Evolutionary conservation across 2,888 invertebrate species (phyloP), one percentile per base, ranked within the genome.

Genomic region (Cheilosia impressa): DNA sequence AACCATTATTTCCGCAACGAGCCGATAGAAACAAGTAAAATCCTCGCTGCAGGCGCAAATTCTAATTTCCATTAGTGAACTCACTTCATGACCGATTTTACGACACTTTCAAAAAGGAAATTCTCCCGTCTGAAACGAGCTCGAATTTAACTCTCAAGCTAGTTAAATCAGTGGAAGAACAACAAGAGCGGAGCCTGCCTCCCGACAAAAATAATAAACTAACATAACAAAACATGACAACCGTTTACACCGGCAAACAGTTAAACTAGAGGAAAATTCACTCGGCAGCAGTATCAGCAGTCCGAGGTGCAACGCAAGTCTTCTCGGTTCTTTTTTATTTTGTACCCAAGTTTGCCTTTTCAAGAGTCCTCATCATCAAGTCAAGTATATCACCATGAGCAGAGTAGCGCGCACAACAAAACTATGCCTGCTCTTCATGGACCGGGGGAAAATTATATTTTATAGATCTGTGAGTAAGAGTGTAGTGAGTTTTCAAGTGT

Each of bases 361-460:
- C 72, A 85, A 81, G 81, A 81, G 85, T 77, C 81, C 76, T 81
- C 76, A 81, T 81, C 81, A 81, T 72, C 62, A 65, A 76, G 71
- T 85, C 80, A 75, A 80, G 81, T 85, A 85, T 85, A 63, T 81
- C 85, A 85, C 81, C 71, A 17, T 24, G 53, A 41, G 57, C n/a
- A 27, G 43, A 17, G 62, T 45, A 60, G 41, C n/a, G 10, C 6
- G 50, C 0, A 71, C 7, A 60, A 55, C 4, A 4, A 60, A 62
- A 45, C 19, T 22, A 2, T 4, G 22, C 22, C 22, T 22, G 43
- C 43, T 31, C 9, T 17, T 41, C 34, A 55, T 62, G 63, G 73
- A 66, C 50, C 55, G 53, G 15, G 53, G 31, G 53, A 75, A 79
- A 69, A 75, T 58, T 72, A 31, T 69, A 66, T 53, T 41, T 57